Conservation (phyloP, 1,140 invertebrate species). For the Leptinotarsa defecta region DNA sequence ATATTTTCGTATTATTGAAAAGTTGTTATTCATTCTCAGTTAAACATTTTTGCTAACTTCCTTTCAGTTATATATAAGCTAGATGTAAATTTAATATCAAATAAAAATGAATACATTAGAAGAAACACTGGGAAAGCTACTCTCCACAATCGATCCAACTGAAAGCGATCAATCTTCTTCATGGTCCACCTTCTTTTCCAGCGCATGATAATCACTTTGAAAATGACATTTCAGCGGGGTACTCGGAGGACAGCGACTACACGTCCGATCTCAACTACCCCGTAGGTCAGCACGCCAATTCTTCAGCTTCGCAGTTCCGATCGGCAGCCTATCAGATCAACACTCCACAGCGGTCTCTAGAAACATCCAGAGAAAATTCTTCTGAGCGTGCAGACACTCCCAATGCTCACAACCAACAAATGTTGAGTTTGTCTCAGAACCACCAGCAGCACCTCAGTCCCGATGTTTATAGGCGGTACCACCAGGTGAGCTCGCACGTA, state of each 20-base stretch:
- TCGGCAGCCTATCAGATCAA: slow-evolving; percentile 75
- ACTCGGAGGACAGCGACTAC: slow-evolving; percentile 96
- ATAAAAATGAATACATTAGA: neutral
- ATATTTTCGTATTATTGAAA: too few species aligned
- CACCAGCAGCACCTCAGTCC: slow-evolving; percentile 53
- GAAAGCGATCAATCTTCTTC: slow-evolving; percentile 4
- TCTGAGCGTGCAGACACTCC: slow-evolving; percentile 76
- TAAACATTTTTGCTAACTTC: too few species aligned
- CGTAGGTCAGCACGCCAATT: slow-evolving; percentile 83
- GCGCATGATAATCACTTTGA: slow-evolving; percentile 57
- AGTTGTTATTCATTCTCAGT: too few species aligned
- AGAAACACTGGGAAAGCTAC: too few species aligned
- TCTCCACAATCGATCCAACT: too few species aligned
- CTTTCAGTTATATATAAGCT: neutral
- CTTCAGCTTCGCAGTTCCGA: slow-evolving; percentile 82
- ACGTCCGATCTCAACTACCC: slow-evolving; percentile 96
- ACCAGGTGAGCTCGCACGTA: slow-evolving; percentile 30
- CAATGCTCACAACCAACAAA: slow-evolving; percentile 45
- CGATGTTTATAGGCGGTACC: slow-evolving; percentile 42
- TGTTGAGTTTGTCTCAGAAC: slow-evolving; percentile 40
- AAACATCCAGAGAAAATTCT: slow-evolving; percentile 81
- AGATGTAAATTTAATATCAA: neutral
- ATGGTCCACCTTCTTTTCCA: slow-evolving; percentile 42
- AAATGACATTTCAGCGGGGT: slow-evolving; percentile 75
- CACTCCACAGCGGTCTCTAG: slow-evolving; percentile 78